Conservation (phyloP, 2,888 invertebrate species). For the Pseudanteris insignis region DNA sequence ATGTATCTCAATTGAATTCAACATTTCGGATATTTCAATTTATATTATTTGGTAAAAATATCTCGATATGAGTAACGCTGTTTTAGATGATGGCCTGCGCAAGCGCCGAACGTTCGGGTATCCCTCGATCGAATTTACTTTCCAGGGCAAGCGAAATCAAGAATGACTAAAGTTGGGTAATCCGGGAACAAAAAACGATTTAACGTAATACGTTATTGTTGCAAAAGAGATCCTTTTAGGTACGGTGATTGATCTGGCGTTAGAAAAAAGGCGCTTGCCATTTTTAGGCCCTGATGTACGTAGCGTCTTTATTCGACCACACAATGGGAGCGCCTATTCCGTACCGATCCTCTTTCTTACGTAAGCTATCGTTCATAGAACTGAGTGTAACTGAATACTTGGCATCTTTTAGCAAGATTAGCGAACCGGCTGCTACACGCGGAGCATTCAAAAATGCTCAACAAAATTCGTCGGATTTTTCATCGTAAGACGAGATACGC, state of each 20-base stretch:
- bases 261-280: slow-evolving; percentile 44
- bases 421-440: slow-evolving; percentile 44
- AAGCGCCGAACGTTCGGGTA: not conserved
- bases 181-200: slow-evolving; percentile 34
- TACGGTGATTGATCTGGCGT: slow-evolving; percentile 49
- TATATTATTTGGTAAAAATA: too few relatives aligned
- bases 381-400: slow-evolving; percentile 50
- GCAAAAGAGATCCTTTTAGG: slow-evolving; percentile 51
- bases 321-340: slow-evolving; percentile 51
- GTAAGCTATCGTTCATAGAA: slow-evolving; percentile 42
- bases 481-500: slow-evolving; percentile 8
- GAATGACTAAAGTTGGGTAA: slow-evolving; percentile 29
- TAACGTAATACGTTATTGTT: slow-evolving; percentile 43
- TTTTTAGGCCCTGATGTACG: slow-evolving; percentile 48
- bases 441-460: slow-evolving; percentile 29
- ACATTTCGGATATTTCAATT: too few relatives aligned
- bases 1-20: too few relatives aligned
- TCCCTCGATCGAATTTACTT: slow-evolving; percentile 1
- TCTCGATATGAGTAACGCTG: too few relatives aligned
- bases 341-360: slow-evolving; percentile 47
- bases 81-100: not conserved
- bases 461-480: slow-evolving; percentile 43
- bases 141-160: slow-evolving; percentile 29
- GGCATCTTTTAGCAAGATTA: slow-evolving; percentile 56
- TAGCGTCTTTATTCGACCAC: slow-evolving; percentile 30